These are phyloP conservation scores for Aphis gossypii DNA, from an alignment of 1,140 invertebrate genomes.

Conservation along the genomic window DNA sequence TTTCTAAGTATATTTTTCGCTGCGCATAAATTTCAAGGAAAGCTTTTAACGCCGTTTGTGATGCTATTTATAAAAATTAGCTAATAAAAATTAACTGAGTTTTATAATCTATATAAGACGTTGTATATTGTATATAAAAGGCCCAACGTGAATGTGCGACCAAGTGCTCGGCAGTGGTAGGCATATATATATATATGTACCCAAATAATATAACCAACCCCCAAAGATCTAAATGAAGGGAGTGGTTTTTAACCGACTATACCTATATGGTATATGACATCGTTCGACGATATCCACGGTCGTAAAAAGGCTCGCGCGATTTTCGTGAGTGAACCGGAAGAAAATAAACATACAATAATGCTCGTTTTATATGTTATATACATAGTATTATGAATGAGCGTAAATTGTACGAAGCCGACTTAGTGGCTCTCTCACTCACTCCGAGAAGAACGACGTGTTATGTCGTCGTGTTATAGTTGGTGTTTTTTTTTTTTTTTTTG, in stretches of 20 bases:
- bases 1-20: not conserved
- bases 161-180: not conserved
- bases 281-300: not conserved
- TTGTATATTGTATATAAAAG: not conserved
- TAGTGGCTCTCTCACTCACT: not conserved
- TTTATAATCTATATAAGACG: not conserved
- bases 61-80: not conserved
- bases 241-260: not conserved
- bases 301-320: not conserved
- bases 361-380: not conserved
- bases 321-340: not conserved
- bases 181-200: not conserved
- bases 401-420: not conserved
- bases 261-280: not conserved
- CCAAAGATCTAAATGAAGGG: not conserved
- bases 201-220: not conserved
- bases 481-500: slow-evolving; percentile 2
- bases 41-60: not conserved
- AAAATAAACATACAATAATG: not conserved
- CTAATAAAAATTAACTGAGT: not conserved
- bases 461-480: not conserved
- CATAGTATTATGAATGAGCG: not conserved
- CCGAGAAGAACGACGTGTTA: not conserved
- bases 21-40: not conserved
- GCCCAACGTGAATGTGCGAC: not conserved